These are phyloP conservation scores for Microplitis deprimator DNA, from an alignment of 2,888 invertebrate species.

Conservation along the genomic window DNA sequence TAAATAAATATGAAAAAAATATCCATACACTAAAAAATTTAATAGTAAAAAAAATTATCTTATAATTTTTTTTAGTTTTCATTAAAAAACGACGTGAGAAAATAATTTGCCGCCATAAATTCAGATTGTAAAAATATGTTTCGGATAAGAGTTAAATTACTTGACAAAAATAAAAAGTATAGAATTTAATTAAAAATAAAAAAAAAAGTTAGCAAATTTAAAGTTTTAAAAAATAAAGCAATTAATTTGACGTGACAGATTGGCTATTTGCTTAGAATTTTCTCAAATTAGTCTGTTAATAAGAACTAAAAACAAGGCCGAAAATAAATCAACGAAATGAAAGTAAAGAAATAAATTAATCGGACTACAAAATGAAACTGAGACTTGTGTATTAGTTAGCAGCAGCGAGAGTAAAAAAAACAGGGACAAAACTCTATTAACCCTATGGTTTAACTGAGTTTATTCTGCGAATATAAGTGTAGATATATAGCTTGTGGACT, in stretches of 20 bases:
- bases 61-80: too few species aligned
- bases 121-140: too few species aligned
- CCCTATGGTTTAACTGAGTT: conserved; percentile 14
- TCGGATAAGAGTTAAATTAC: too few species aligned
- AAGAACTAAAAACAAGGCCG: neutral
- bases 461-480: conserved; percentile 16
- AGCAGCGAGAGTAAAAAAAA: neutral
- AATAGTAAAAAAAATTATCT: too few species aligned
- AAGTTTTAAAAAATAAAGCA: neutral
- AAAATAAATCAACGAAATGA: neutral
- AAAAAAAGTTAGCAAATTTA: too few species aligned
- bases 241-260: neutral
- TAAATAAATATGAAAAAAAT: neutral
- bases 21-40: neutral
- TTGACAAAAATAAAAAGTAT: too few species aligned
- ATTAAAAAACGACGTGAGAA: too few species aligned
- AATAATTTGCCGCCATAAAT: too few species aligned
- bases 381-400: conserved; percentile 5
- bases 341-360: neutral
- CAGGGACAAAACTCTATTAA: conserved; percentile 20
- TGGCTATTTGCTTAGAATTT: neutral
- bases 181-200: too few species aligned
- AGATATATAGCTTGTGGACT: neutral
- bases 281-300: neutral
- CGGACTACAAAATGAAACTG: neutral